A percentile compares a stretch with the other conserved stretches of the same genome.
phyloP scores from a whole-genome alignment of 2,797 vertebrate species.

The Nannoperca australis region DNA sequence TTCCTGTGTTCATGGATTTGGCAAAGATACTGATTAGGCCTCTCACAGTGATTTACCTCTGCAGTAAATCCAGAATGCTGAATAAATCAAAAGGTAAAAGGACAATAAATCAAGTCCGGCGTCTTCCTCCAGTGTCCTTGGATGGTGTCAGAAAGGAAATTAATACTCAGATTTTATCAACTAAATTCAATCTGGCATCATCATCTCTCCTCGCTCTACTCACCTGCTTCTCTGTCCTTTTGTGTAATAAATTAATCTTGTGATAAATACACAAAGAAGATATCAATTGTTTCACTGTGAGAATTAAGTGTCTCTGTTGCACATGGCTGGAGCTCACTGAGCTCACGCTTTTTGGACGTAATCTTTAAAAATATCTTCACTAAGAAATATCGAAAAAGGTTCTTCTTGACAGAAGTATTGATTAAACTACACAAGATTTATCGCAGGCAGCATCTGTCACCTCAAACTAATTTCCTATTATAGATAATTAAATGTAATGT shows the following conservation, averaged over 20 bases:
- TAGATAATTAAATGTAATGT: slow-evolving; percentile 51
- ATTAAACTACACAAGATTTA: no score
- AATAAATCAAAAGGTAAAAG: slow-evolving; percentile 16
- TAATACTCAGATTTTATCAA: slow-evolving; percentile 20
- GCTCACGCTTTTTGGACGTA: not conserved
- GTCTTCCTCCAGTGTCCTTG: slow-evolving; percentile 41
- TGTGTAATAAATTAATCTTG: slow-evolving; percentile 6
- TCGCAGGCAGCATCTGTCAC: slow-evolving; percentile 19
- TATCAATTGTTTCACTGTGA: not conserved
- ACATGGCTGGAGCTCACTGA: not conserved
- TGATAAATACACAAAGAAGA: not conserved
- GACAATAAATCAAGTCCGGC: slow-evolving; percentile 40
- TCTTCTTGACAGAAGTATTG: no score
- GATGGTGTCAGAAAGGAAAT: slow-evolving; percentile 29
- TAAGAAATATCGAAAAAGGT: no score
- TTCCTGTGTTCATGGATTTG: slow-evolving; percentile 16
- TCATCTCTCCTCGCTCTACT: not conserved
- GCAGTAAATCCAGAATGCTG: slow-evolving; percentile 31
- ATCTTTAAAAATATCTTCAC: not conserved
- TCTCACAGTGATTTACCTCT: slow-evolving; percentile 39
- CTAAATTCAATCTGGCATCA: slow-evolving; percentile 35
- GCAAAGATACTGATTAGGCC: slow-evolving; percentile 7
- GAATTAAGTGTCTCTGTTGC: no score
- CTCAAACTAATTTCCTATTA: slow-evolving; percentile 32
- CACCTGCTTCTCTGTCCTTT: not conserved